Conservation (phyloP, 2,113 vertebrate species). For the Pantherophis guttatus region DNA sequence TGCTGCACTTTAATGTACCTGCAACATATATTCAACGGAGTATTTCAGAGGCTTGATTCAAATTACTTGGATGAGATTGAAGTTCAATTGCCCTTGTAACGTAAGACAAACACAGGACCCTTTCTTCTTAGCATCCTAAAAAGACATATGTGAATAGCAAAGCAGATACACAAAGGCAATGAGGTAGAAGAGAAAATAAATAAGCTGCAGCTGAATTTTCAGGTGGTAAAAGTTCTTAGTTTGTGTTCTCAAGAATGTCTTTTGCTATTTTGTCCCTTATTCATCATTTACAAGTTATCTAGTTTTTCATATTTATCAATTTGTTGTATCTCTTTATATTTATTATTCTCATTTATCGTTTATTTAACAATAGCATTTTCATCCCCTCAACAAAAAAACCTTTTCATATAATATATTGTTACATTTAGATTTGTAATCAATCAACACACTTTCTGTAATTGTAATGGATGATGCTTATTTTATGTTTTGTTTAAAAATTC, state of each 20-base stretch:
- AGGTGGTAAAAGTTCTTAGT: constrained; percentile 2
- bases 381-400: too few species aligned
- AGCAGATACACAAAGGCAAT: constrained; percentile 30
- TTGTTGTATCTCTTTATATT: too few species aligned
- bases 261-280: too few species aligned
- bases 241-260: background rate
- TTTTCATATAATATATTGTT: too few species aligned
- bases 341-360: too few species aligned
- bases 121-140: constrained; percentile 40
- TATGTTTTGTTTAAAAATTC: too few species aligned
- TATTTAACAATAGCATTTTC: too few species aligned
- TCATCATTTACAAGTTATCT: too few species aligned
- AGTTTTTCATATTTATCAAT: too few species aligned
- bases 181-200: constrained; percentile 18
- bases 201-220: constrained; percentile 26
- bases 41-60: constrained; percentile 32
- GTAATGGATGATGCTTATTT: too few species aligned
- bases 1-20: constrained; percentile 11
- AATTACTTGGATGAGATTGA: constrained; percentile 50
- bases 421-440: too few species aligned
- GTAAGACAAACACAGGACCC: constrained; percentile 37
- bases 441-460: too few species aligned
- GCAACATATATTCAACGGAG: constrained; percentile 27
- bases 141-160: constrained; percentile 5
- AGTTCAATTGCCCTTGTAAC: constrained; percentile 43